Evolutionary conservation across 1,140 invertebrate genomes (phyloP), one percentile per base, ranked within the genome.

Genomic region (Ericerus pela): DNA sequence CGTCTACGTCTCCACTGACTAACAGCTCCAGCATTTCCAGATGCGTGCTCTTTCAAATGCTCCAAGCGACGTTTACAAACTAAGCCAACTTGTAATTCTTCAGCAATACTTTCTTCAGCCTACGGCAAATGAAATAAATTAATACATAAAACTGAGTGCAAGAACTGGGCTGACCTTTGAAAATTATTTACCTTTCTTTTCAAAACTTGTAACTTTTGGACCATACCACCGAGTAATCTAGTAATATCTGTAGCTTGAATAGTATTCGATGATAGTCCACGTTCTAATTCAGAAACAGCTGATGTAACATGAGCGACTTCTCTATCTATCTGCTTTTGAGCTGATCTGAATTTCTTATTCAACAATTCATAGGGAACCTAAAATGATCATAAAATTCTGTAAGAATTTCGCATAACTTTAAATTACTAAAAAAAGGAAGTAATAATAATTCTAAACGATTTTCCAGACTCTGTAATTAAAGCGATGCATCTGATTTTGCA

Each of bases 301-400:
- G 77, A 77, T 62, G 85, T 82, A 12, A 96, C 81, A 67, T 93
- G 86, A 1, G 90, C 83, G 0, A 91, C 86, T 70, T 98, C 94
- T 54, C 92, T 75, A 66, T 98, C 94, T 51, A 97, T 73, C 10
- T 83, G 82, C 64, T 96, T 95, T 69, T 98, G 95, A 4, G 92
- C 88, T 47, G 85, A 80, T 33, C 96, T 81, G 69, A 97, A 99
- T 65, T 91, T 92, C 71, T 98, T 98, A 70, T 99, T 99, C 29
- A 99, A 75, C 6, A 97, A 78, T 73, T 99, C 96, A 69, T 99
- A 99, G 33, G 96, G 95, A 57, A 98, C 90, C 89, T 95, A 59
- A 36, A 43, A 37, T 8, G 41, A 41, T 24, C 51, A 59, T 58
- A 31, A 53, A 26, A 30, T 30, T 53, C 26, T 10, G 18, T 30